A percentile compares a stretch with the other conserved stretches of the same genome.
Evolutionary conservation across 2,888 invertebrate genomes (phyloP).

Genomic region (Dexiosoma caninum): DNA sequence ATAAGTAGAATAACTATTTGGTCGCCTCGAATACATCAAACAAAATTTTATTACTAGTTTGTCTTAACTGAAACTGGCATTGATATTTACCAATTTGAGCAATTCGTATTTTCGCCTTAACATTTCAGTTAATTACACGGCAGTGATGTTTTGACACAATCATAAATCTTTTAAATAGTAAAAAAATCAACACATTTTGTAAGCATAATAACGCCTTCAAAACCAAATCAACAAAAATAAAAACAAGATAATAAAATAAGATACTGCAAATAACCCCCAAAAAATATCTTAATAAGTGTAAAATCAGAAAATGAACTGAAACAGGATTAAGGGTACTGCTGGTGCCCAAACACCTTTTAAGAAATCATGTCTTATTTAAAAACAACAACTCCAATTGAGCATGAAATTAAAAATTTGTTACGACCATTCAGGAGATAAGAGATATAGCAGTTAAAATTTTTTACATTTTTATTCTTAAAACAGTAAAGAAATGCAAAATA

Average conservation of each 20-base stretch:
- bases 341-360: background rate
- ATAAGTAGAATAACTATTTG: too few species aligned
- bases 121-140: constrained; percentile 30
- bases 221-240: background rate
- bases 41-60: background rate
- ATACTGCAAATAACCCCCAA: constrained; percentile 1
- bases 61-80: background rate
- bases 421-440: constrained; percentile 36
- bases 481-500: background rate
- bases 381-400: constrained; percentile 53
- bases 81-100: too few species aligned
- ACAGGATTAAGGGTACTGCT: constrained; percentile 54
- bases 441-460: background rate
- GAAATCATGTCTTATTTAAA: background rate
- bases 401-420: constrained; percentile 58
- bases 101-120: background rate
- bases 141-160: constrained; percentile 31
- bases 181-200: constrained; percentile 39
- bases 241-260: background rate
- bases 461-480: background rate
- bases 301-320: constrained; percentile 45
- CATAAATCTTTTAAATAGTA: constrained; percentile 51
- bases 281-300: constrained; percentile 57
- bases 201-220: constrained; percentile 25
- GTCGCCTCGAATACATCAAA: too few species aligned